These are phyloP conservation scores for Ennomos fuscantarius DNA, from an alignment of 2,888 invertebrate genomes.

Conservation along the genomic window DNA sequence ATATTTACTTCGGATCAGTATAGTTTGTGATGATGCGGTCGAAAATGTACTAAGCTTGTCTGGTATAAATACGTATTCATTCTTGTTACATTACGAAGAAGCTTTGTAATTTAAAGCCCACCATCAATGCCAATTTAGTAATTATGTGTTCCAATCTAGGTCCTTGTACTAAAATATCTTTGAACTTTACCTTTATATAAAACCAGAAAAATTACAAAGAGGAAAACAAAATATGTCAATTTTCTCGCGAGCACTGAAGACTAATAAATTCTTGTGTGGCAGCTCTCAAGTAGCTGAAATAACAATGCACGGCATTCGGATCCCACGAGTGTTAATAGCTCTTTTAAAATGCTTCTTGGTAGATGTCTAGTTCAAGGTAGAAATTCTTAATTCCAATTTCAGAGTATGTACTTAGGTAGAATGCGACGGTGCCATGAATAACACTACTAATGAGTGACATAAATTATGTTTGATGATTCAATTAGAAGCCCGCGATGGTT, in stretches of 20 bases:
- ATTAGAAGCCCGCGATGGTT: too few species aligned
- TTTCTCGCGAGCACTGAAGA: constrained; percentile 23
- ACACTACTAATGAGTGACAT: constrained; percentile 6
- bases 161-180: constrained; percentile 12
- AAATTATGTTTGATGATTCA: constrained; percentile 1
- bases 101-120: too few species aligned
- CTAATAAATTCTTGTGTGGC: constrained; percentile 28
- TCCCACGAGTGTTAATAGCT: constrained; percentile 58
- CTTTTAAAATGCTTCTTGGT: constrained; percentile 42
- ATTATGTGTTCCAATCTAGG: constrained; percentile 14
- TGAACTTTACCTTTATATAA: constrained; percentile 1
- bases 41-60: too few species aligned
- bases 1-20: too few species aligned
- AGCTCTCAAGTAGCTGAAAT: constrained; percentile 21
- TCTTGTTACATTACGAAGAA: too few species aligned
- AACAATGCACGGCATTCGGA: constrained; percentile 51
- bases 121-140: constrained; percentile 5
- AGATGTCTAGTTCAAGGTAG: constrained; percentile 65
- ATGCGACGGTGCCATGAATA: constrained; percentile 23
- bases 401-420: constrained; percentile 17
- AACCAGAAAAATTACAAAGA: constrained; percentile 8
- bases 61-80: too few species aligned
- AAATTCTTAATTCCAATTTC: constrained; percentile 33
- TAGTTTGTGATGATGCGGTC: too few species aligned
- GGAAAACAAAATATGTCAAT: constrained; percentile 10